Evolutionary conservation across 2,888 invertebrate genomes (phyloP).

Genomic region (Cosmorhoe ocellata): DNA sequence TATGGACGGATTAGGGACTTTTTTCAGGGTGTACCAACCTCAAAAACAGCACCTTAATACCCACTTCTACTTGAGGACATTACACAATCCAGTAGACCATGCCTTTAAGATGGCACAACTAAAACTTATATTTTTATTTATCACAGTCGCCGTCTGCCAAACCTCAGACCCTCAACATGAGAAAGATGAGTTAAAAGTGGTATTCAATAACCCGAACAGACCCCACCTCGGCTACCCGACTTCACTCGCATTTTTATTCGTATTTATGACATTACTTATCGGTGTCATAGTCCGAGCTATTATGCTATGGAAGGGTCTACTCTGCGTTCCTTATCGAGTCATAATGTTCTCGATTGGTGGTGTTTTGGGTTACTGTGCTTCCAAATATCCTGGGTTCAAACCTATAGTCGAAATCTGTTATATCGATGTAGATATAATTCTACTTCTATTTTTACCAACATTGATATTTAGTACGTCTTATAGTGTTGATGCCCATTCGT

Average conservation of each 20-base stretch:
- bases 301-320: constrained; percentile 58
- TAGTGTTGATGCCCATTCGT: constrained; percentile 66
- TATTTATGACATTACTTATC: constrained; percentile 56
- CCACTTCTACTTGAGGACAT: no score
- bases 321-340: constrained; percentile 63
- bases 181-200: neutral
- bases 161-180: neutral
- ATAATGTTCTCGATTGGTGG: constrained; percentile 70
- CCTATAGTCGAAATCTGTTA: constrained; percentile 64
- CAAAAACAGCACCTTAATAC: no score
- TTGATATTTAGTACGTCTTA: constrained; percentile 70
- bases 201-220: constrained; percentile 42
- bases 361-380: constrained; percentile 60
- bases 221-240: constrained; percentile 58
- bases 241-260: constrained; percentile 56
- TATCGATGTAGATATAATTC: constrained; percentile 57
- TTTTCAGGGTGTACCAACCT: no score
- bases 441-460: constrained; percentile 59
- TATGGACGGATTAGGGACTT: no score
- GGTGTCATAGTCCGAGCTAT: constrained; percentile 62
- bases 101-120: constrained; percentile 33
- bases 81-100: constrained; percentile 40
- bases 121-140: constrained; percentile 24
- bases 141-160: constrained; percentile 14
- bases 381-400: constrained; percentile 53